phyloP scores from a whole-genome alignment of 2,113 vertebrate genomes.

The Tyto alba region DNA sequence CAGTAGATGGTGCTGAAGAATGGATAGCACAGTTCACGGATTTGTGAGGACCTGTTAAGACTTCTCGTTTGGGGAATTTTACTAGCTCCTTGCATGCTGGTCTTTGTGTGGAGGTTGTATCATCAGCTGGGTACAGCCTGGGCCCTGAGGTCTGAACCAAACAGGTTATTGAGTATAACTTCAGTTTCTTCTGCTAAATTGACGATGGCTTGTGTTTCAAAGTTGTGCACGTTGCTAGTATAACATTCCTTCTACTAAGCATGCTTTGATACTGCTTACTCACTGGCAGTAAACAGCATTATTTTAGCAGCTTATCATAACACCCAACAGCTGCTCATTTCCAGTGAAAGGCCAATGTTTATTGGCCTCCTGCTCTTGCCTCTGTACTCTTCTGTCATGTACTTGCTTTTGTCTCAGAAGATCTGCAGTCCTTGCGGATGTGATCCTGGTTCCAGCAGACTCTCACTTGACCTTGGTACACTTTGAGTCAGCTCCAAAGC shows the following conservation, averaged over 20 bases:
- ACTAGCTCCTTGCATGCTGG: fast-evolving
- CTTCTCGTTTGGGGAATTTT: not conserved
- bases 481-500: not conserved
- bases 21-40: not conserved
- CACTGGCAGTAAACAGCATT: not conserved
- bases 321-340: not conserved
- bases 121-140: fast-evolving
- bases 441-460: not conserved
- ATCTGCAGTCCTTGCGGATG: not conserved
- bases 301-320: not conserved
- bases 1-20: conserved; percentile 59
- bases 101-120: not conserved
- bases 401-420: not conserved
- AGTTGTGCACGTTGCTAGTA: not conserved
- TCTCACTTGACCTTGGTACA: not conserved
- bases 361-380: not conserved
- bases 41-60: not conserved
- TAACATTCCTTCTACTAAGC: not conserved
- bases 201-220: not conserved
- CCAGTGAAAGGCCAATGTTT: not conserved
- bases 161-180: not conserved
- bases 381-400: not conserved
- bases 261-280: not conserved
- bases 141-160: not conserved
- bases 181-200: not conserved